These are phyloP conservation scores for Ceratina calcarata DNA, from an alignment of 1,140 invertebrate genomes.

Conservation along the genomic window DNA sequence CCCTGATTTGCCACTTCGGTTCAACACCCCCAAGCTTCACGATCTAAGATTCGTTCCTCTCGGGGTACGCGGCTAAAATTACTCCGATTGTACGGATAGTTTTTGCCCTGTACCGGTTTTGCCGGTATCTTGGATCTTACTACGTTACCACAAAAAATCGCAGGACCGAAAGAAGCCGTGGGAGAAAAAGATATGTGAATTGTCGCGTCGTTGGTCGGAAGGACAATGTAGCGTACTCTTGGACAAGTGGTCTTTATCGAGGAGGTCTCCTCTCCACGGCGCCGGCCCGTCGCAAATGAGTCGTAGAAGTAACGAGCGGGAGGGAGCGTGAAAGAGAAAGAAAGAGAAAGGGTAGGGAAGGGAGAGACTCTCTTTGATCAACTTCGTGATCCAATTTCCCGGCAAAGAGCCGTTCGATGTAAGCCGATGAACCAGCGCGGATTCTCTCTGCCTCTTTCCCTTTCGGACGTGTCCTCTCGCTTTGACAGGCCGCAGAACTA, in stretches of 20 bases:
- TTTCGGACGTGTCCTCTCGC: neutral
- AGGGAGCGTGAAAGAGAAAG: neutral
- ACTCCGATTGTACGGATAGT: too few species aligned
- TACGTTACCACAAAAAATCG: too few species aligned
- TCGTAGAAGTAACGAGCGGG: neutral
- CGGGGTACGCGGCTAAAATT: too few species aligned
- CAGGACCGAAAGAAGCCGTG: too few species aligned
- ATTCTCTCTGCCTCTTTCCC: too few species aligned
- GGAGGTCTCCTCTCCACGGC: neutral
- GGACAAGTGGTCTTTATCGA: slow-evolving; percentile 26
- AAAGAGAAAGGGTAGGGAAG: slow-evolving; percentile 17
- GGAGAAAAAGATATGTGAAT: too few species aligned
- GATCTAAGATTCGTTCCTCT: too few species aligned
- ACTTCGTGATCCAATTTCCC: slow-evolving; percentile 42
- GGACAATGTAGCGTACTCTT: neutral
- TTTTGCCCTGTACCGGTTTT: too few species aligned
- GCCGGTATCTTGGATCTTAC: too few species aligned
- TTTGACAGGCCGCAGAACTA: slow-evolving; percentile 14
- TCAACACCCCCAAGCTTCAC: too few species aligned
- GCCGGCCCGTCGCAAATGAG: slow-evolving; percentile 31
- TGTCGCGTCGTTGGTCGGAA: too few species aligned
- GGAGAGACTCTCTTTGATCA: slow-evolving; percentile 39
- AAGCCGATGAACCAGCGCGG: slow-evolving; percentile 27
- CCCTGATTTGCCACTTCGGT: neutral
- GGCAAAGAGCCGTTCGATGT: slow-evolving; percentile 40